Evolutionary conservation across 1,140 invertebrate genomes (phyloP), one percentile per base, ranked within the genome.

Genomic region (Lerema accius): DNA sequence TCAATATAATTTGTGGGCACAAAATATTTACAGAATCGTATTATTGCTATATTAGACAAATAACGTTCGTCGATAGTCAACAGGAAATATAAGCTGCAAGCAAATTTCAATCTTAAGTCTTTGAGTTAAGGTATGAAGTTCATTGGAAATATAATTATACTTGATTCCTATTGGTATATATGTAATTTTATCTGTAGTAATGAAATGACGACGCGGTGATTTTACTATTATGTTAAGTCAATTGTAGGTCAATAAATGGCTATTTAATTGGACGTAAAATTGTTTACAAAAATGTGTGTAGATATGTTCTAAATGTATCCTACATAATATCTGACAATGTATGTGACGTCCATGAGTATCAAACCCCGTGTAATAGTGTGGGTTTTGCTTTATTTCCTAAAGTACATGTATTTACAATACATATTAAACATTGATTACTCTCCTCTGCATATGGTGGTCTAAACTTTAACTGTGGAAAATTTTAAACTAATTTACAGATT

Each of bases 171-270:
- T 32, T 32, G 7, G 9, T n/a, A 32, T 7, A 32, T 32, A 7
- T 32, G 6, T 3, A 32, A 32, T 32, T 32, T 32, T 32, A 32
- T 32, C 28, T 7, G 28, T 9, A 32, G 28, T 32, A 32, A 32
- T 32, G 3, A 32, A 32, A 32, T 7, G 28, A 32, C 28, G 23
- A 23, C 6, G 28, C 7, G 28, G 28, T 32, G 28, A 32, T 9
- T 32, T 32, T 7, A 32, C 28, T 32, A 7, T 32, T 32, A 32
- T 32, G 6, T 32, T 9, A 7, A 32, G 7, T 32, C 28, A 32
- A 97, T 13, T 5, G 7, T 10, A 43, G 19, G 35, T 39, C 43
- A 19, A 45, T 45, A 45, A 45, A 15, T 45, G 43, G 28, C 9
- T 32, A 32, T 32, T 32, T 32, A 32, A 32, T 32, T 32, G 28